Percentiles rank a stretch among this genome's conserved stretches.
These are phyloP conservation scores for Columbina picui DNA, from an alignment of 2,113 vertebrate species.

Conservation along the genomic window DNA sequence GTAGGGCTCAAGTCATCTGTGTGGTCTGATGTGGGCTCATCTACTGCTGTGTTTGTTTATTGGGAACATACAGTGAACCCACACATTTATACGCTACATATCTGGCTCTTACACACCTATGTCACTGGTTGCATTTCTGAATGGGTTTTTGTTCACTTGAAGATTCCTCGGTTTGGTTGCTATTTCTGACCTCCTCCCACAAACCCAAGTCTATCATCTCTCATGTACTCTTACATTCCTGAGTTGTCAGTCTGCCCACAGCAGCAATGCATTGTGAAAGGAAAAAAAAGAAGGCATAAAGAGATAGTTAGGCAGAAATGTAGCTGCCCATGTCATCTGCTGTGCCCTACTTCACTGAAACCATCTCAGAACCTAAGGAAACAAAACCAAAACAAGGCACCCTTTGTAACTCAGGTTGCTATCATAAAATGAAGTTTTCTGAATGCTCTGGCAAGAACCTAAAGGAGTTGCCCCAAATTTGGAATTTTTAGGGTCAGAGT, in stretches of 20 bases:
- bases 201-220: neutral
- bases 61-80: neutral
- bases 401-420: neutral
- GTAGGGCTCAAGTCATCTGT: neutral
- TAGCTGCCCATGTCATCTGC: neutral
- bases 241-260: neutral
- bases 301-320: neutral
- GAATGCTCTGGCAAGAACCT: neutral
- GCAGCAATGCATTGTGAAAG: neutral
- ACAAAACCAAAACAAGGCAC: neutral
- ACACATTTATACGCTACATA: neutral
- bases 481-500: neutral
- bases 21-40: neutral
- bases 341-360: neutral
- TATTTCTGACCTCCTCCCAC: neutral
- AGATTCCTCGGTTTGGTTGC: neutral
- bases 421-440: neutral
- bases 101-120: neutral
- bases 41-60: neutral
- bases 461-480: neutral
- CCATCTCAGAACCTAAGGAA: neutral
- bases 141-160: neutral
- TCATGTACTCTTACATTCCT: neutral
- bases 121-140: neutral
- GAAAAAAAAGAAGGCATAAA: neutral